Conservation (phyloP, 1,140 invertebrate species). For the Ostrea edulis region DNA sequence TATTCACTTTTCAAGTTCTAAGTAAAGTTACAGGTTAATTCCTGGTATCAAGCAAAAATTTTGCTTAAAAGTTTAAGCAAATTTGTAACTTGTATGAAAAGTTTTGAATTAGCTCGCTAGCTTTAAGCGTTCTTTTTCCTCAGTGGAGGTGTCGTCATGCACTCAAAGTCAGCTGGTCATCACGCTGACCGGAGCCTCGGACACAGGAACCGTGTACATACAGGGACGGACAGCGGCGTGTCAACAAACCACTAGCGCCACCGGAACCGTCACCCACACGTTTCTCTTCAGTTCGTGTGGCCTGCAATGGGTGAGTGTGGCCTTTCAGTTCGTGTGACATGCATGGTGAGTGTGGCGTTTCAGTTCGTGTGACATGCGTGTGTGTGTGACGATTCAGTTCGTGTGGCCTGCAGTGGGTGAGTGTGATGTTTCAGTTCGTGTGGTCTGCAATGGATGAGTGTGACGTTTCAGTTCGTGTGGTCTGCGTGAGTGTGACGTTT, state of each 20-base stretch:
- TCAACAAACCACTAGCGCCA: neutral
- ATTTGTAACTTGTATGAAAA: too few relatives aligned
- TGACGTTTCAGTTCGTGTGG: neutral
- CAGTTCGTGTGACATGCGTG: too few relatives aligned
- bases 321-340: neutral
- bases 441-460: neutral
- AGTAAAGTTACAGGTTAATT: too few relatives aligned
- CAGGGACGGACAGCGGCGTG: neutral
- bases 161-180: neutral
- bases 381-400: too few relatives aligned
- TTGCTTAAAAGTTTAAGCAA: too few relatives aligned
- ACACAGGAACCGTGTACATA: neutral
- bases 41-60: too few relatives aligned
- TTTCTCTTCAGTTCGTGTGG: constrained; percentile 1
- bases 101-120: too few relatives aligned
- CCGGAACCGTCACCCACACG: neutral
- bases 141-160: neutral
- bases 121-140: neutral
- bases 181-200: neutral
- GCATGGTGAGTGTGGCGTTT: neutral
- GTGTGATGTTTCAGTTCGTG: neutral
- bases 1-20: too few relatives aligned
- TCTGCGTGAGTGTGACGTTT: neutral
- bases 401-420: constrained; percentile 6
- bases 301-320: neutral